These are phyloP conservation scores for Amazona vittata DNA, from an alignment of 2,113 vertebrate species.

Conservation along the genomic window DNA sequence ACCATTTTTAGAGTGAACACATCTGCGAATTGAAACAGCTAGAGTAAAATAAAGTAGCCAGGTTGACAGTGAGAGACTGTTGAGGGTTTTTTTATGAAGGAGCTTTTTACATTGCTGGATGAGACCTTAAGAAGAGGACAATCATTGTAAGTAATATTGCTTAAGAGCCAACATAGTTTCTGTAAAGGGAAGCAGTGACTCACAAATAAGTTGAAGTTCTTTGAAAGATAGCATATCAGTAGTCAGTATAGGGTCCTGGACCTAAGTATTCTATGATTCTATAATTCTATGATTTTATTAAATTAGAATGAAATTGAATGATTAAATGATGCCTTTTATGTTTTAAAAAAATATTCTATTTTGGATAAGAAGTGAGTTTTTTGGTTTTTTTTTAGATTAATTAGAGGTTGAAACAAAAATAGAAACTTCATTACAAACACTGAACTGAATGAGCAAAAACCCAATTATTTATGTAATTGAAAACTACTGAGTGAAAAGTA, in stretches of 20 bases:
- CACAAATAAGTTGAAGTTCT: background rate
- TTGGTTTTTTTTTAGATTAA: background rate
- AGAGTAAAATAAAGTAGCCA: background rate
- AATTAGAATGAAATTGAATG: background rate
- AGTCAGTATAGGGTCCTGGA: background rate
- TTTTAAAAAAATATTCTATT: background rate
- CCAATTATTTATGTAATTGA: background rate
- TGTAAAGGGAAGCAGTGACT: background rate
- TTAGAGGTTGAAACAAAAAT: background rate
- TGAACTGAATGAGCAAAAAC: background rate
- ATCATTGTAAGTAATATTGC: background rate
- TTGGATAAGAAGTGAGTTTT: background rate
- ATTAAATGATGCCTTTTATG: background rate
- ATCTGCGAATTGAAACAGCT: background rate
- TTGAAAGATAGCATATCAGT: background rate
- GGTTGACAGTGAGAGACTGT: background rate
- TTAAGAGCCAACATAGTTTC: background rate
- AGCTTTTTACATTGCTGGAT: background rate
- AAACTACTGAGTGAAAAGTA: slow-evolving; percentile 1
- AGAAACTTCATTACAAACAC: background rate
- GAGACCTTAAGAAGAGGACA: background rate
- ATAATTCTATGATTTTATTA: background rate
- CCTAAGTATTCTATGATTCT: no score
- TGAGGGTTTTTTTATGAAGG: background rate
- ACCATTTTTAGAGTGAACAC: background rate